Base-by-base conservation (phyloP, 1,140 invertebrate species). In the Ceratitis capitata region DNA sequence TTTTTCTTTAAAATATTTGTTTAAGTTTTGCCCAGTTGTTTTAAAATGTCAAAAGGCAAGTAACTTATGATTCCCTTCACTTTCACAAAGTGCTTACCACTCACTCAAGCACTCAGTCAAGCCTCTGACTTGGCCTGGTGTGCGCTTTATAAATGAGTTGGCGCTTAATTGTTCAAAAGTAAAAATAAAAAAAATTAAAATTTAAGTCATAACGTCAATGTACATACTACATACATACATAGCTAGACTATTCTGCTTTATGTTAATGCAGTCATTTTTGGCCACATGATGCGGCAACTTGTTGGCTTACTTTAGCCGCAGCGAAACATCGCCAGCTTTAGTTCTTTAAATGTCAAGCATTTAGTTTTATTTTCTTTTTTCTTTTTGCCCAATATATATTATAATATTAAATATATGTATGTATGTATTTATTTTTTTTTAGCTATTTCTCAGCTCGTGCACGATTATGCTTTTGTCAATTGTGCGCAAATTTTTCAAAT, bases 61-160 rank as follows among this genome's bases (percentile, higher is more conserved):
- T 12, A 19, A 35, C 39, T 78, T 47, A n/a, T 14, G 39, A 78
- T 23, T 78, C 69, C 69, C 69, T 78, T 78, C 69, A 78, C 69
- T 78, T 78, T 78, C 69, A 78, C 69, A 78, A 78, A 78, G 39
- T 78, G n/a, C n/a, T n/a, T n/a, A 16, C 42, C 3, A 42, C 69
- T 26, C n/a, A 45, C 16, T n/a, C 69, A 78, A 35, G 10, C n/a
- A 45, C 16, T n/a, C 69, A 78, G 39, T 26, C 42, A 78, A 23
- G 35, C 4, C 23, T 4, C 32, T 47, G 32, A 56, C 19, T 56
- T n/a, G n/a, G n/a, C 53, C 16, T 19, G 26, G 26, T 23, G 26
- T 14, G 10, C 35, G 16, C 58, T 64, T 32, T 5, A 2, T 64
- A 35, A 39, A 39, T 69, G n/a, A 39, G 16, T 35, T 39, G 32